Base-by-base conservation (phyloP, 2,888 invertebrate species). In the Poecilus cupreus region DNA sequence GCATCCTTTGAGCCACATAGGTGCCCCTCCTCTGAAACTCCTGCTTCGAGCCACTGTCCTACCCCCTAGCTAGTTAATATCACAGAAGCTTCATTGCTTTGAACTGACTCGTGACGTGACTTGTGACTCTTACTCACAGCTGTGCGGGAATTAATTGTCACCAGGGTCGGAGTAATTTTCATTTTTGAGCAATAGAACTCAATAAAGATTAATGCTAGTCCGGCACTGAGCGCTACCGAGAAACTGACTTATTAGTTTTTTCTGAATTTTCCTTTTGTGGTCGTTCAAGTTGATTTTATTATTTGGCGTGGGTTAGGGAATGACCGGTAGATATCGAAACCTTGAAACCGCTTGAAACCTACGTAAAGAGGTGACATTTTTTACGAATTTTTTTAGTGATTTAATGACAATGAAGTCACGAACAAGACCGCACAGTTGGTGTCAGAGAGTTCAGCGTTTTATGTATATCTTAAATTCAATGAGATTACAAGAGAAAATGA, bases 311-410 rank as follows among this genome's bases (percentile, higher is more conserved):
- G 37, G 32, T 18, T 60, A 10, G 22, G 64, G 18, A 68, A 18
- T 68, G 37, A 68, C 64, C 39, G 18, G 39, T 68, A 32, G 18
- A 39, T 37, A 68, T 18, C 10, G 37, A 68, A 68, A 37, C 64
- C 64, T 68, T 68, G 64, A 68, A 68, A 68, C 64, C 64, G 37
- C 64, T 68, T 68, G 64, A 68, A 68, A 68, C 64, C 64, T 68
- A 68, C 64, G 64, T 68, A 26, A n/a, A n/a, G 60, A 60, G 60
- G 24, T 60, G 60, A 68, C 39, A 68, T 18, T 68, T 68, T 68
- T 68, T 68, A 68, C 37, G 37, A 68, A 16, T 11, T 68, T 68
- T 68, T 37, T 37, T 68, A 68, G 37, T 68, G 64, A 37, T 68
- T 68, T 51, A 2, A 6, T 11, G 64, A 68, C 32, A 68, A 68